Evolutionary conservation across 2,113 vertebrate genomes (phyloP), one percentile per base, ranked within the genome.

Genomic region (Corythornis madagascariensis): DNA sequence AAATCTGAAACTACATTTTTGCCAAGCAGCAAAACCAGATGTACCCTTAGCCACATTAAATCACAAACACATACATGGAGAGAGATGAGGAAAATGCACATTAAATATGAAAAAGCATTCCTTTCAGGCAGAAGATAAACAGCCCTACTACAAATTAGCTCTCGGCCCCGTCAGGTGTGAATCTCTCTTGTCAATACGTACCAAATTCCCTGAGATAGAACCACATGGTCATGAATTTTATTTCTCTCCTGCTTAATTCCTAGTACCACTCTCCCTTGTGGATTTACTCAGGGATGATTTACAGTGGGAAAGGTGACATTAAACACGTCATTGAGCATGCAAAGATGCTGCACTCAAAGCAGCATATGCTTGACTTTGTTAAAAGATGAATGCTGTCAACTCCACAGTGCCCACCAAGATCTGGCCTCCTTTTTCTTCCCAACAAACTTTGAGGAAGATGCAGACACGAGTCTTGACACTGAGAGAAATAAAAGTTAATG

Each of bases 281-380:
- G 96, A 94, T 97, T 96, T 95, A 96, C 96, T 95, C 94, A 95
- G 92, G 96, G 93, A 96, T 97, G 96, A 97, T 97, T 97, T 97
- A 97, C 96, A 96, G 96, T 96, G 95, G 96, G 97, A 97, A 97
- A 97, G 96, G 96, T 97, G 97, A 97, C 97, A 97, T 97, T 97
- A 97, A 97, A 97, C 97, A 97, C 94, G 95, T 97, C 97, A 97
- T 97, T 97, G 96, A 96, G 96, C 96, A 97, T 97, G 97, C 97
- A 96, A 96, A 97, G 96, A 97, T 97, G 96, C 96, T 92, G 96
- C 96, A 96, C 96, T 97, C 96, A 93, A 96, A 96, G 95, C 95
- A 96, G 90, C 90, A 90, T 97, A 95, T 96, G 74, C 96, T 97
- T 97, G 96, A 94, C 89, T 97, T 96, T 97, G 96, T 97, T 96